These are phyloP conservation scores for Drosophila emarginata DNA, from an alignment of 2,888 invertebrate species.

Conservation along the genomic window DNA sequence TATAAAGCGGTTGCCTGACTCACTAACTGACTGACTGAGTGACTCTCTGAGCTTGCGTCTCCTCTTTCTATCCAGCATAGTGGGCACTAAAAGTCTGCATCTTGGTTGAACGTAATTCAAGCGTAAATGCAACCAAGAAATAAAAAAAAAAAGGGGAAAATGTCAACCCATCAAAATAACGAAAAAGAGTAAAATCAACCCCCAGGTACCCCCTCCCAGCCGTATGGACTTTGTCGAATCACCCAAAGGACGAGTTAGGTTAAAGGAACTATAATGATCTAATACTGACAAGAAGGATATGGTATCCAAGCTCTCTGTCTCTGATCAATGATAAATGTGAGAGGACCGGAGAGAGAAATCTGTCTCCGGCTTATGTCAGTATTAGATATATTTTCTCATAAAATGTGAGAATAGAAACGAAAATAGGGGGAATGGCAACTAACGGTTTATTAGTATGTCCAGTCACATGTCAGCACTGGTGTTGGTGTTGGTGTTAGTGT, in stretches of 20 bases:
- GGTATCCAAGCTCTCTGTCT: background rate
- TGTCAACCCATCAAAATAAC: background rate
- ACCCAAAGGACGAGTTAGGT: constrained; percentile 1
- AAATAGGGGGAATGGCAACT: constrained; percentile 47
- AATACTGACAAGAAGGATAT: constrained; percentile 1
- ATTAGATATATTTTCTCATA: constrained; percentile 1
- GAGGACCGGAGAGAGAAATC: background rate
- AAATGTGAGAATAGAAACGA: constrained; percentile 17
- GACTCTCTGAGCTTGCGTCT: constrained; percentile 21
- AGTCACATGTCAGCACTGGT: constrained; percentile 56
- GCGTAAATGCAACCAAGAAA: constrained; percentile 53
- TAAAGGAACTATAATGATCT: constrained; percentile 9
- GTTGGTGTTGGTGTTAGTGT: constrained; percentile 11
- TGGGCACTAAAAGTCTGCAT: constrained; percentile 49
- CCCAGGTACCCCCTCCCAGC: background rate
- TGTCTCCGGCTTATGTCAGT: background rate
- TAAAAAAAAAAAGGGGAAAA: constrained; percentile 5
- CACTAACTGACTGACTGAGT: constrained; percentile 26
- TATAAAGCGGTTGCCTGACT: constrained; percentile 56
- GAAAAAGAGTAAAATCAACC: constrained; percentile 9
- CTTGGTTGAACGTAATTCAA: constrained; percentile 43
- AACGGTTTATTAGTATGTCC: constrained; percentile 73
- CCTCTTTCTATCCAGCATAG: constrained; percentile 51
- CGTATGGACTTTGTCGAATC: constrained; percentile 38
- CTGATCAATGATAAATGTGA: constrained; percentile 2